Base-by-base conservation (phyloP, 2,888 invertebrate species). In the Drosophila phalerata region DNA sequence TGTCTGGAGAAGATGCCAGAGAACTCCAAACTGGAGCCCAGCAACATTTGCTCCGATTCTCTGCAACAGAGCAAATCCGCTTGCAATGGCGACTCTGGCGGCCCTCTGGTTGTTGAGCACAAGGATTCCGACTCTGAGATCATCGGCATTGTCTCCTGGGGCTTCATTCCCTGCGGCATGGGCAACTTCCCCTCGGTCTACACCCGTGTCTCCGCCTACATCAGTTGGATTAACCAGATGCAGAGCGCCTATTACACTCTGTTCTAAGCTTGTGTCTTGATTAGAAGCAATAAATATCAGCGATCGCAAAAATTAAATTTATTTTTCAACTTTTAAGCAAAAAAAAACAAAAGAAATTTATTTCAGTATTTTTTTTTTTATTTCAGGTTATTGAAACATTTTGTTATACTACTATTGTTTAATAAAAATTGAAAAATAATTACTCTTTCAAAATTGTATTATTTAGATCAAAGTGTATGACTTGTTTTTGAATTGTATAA, bases 81-180 rank as follows among this genome's bases (percentile, higher is more conserved):
- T 13, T 94, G 94, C 82, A 92, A 89, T 56, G 92, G 92, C n/a
- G 93, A 92, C 73, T 92, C 91, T 30, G 92, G 92, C 37, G 91
- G 92, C 9, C 92, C 92, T 28, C 57, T 92, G 55, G 90, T 92
- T 2, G 79, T 89, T 22, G 88, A 90, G 69, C 13, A 32, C 13
- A 25, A 65, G 0, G 43, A 74, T 37, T 69, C 74, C 5, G 10
- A 78, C 37, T 47, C 81, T 43, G 85, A 91, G 55, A 86, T 93
- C 38, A 88, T 93, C 58, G 94, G 94, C 63, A 69, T 94, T 42
- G 93, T 93, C 10, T 94, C 94, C 34, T 94, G 94, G 94, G 94
- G 93, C 15, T 85, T 85, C 40, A 90, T 92, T 57, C 93, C 93
- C 38, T 94, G 94, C 64, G 93, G 93, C 6, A 0, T 61, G 3